phyloP scores from a whole-genome alignment of 2,113 vertebrate genomes.

The Lontra canadensis region DNA sequence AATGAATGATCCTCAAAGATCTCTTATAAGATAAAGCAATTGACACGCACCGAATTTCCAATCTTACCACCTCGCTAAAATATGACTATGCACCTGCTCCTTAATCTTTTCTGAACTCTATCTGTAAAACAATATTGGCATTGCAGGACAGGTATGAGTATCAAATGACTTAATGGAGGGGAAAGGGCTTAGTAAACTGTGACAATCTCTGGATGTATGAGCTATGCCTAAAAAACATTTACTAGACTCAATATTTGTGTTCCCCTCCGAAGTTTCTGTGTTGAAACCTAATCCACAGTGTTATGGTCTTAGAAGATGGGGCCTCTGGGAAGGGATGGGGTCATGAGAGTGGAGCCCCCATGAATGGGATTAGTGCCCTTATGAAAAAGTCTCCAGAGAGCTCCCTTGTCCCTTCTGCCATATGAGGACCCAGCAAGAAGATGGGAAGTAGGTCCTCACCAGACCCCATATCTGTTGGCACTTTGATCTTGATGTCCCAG shows the following conservation, averaged over 20 bases:
- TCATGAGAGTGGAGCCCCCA: not conserved
- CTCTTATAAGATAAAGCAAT: not conserved
- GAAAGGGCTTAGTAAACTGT: not conserved
- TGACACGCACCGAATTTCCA: not conserved
- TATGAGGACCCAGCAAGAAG: not conserved
- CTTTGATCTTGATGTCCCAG: not conserved
- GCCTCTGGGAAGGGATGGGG: not conserved
- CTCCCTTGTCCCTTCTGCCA: not conserved
- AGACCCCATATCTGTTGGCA: not conserved
- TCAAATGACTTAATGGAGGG: not conserved
- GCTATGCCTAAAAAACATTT: not conserved
- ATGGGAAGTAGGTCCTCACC: not conserved
- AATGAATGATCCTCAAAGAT: not conserved
- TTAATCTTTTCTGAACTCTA: not conserved
- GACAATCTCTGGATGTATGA: not conserved
- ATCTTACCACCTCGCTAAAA: not conserved
- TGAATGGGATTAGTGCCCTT: not conserved
- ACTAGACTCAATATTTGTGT: not conserved
- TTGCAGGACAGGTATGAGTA: not conserved
- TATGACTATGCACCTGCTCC: not conserved
- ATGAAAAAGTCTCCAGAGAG: not conserved
- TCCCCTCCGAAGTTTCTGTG: not conserved
- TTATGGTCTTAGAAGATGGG: not conserved
- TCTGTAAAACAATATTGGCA: not conserved
- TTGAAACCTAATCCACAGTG: not conserved